Percentiles rank a stretch among this genome's conserved stretches.
Conservation (phyloP, 2,113 vertebrate genomes). For the Seriola rivoliana region DNA sequence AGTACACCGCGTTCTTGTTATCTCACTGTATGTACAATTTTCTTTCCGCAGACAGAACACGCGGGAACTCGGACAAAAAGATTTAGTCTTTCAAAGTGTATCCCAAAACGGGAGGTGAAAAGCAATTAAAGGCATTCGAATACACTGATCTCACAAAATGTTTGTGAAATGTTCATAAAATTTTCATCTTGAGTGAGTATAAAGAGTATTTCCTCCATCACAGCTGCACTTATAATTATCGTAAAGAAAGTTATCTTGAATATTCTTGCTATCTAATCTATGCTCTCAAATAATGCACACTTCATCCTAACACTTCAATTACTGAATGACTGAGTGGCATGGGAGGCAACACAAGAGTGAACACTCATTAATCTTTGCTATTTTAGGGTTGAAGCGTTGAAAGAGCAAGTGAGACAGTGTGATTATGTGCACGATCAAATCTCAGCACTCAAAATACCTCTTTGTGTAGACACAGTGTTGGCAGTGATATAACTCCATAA, state of each 20-base stretch:
- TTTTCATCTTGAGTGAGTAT: background rate
- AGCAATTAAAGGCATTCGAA: background rate
- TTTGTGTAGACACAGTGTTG: background rate
- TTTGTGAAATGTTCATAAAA: background rate
- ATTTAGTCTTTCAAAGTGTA: slow-evolving; percentile 7
- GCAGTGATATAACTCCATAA: background rate
- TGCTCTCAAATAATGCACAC: background rate
- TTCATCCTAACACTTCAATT: background rate
- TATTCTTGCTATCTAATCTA: background rate
- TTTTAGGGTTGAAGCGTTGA: background rate
- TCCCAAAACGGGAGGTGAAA: background rate
- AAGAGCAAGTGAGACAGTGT: background rate
- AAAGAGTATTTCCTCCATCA: background rate
- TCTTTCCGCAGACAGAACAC: slow-evolving; percentile 7
- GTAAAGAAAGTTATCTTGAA: background rate
- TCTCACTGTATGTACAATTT: slow-evolving; percentile 40
- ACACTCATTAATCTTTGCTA: background rate
- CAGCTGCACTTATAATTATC: background rate
- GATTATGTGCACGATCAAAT: background rate
- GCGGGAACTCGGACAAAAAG: background rate
- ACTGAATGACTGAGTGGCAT: background rate
- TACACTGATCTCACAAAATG: background rate
- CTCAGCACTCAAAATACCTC: background rate
- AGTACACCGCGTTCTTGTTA: slow-evolving; percentile 33
- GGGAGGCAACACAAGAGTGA: background rate